phyloP scores from a whole-genome alignment of 2,888 invertebrate species.

The Epirrhoe tristata region DNA sequence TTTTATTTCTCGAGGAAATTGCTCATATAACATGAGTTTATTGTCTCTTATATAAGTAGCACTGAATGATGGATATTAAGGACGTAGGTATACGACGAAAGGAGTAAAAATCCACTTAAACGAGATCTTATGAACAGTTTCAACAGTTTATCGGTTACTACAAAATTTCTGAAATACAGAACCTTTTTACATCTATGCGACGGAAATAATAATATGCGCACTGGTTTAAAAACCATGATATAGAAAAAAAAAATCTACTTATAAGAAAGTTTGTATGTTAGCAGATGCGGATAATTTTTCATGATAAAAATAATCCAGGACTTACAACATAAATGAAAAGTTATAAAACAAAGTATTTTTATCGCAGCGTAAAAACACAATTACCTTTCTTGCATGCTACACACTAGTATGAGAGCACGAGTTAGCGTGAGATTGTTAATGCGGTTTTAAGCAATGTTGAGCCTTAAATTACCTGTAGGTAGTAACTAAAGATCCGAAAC shows the following conservation, averaged over 20 bases:
- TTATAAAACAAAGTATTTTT: conserved; percentile 7
- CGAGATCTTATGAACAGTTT: too few species aligned
- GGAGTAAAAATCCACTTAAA: neutral
- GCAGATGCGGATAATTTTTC: neutral
- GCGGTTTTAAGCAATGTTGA: neutral
- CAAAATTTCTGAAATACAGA: neutral
- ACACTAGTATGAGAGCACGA: neutral
- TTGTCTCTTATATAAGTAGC: conserved; percentile 37
- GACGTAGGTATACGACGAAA: neutral
- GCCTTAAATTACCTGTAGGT: neutral
- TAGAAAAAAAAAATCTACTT: neutral
- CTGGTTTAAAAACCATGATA: neutral
- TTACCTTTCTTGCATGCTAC: neutral
- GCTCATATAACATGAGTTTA: conserved; percentile 44
- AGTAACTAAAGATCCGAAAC: neutral
- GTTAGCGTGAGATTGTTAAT: neutral
- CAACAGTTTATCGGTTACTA: neutral
- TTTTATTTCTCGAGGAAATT: conserved; percentile 45
- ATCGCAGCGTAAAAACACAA: conserved; percentile 14
- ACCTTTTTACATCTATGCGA: neutral
- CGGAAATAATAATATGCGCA: neutral
- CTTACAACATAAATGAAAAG: neutral
- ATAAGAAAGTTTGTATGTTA: neutral
- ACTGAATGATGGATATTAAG: conserved; percentile 25
- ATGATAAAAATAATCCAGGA: neutral